Evolutionary conservation across 1,140 invertebrate species (phyloP).

Genomic region (Harpegnathos saltator): DNA sequence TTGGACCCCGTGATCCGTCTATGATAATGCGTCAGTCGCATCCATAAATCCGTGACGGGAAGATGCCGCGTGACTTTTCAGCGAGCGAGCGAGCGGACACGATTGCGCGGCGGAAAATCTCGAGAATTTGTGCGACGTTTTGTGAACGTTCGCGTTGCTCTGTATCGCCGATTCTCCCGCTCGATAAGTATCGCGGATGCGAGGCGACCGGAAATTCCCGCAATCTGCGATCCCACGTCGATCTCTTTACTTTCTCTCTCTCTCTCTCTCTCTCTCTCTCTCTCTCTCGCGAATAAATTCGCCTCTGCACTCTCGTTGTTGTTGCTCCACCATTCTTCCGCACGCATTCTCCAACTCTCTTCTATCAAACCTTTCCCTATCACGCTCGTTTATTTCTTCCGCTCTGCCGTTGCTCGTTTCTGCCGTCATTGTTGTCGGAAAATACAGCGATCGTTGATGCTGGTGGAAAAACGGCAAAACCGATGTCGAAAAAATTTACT

Average conservation of each 20-base stretch:
- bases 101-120: conserved; percentile 37
- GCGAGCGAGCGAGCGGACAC: too few species aligned
- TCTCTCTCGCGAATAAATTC: conserved; percentile 24
- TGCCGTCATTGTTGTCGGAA: conserved; percentile 36
- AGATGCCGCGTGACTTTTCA: conserved; percentile 30
- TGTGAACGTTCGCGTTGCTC: conserved; percentile 14
- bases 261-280: conserved; percentile 36
- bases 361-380: conserved; percentile 16
- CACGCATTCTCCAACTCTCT: conserved; percentile 24
- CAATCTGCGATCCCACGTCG: conserved; percentile 50
- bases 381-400: conserved; percentile 9
- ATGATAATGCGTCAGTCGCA: background rate
- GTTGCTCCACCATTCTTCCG: conserved; percentile 36
- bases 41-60: conserved; percentile 27
- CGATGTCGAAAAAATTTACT: background rate
- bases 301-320: conserved; percentile 25
- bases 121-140: conserved; percentile 44
- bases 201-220: conserved; percentile 41
- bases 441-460: conserved; percentile 1
- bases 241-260: conserved; percentile 45
- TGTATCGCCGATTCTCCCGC: conserved; percentile 16
- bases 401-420: conserved; percentile 26
- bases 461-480: background rate
- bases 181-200: conserved; percentile 43
- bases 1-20: background rate